These are phyloP conservation scores for Plutomurus gul DNA, from an alignment of 1,140 invertebrate species.

Conservation along the genomic window DNA sequence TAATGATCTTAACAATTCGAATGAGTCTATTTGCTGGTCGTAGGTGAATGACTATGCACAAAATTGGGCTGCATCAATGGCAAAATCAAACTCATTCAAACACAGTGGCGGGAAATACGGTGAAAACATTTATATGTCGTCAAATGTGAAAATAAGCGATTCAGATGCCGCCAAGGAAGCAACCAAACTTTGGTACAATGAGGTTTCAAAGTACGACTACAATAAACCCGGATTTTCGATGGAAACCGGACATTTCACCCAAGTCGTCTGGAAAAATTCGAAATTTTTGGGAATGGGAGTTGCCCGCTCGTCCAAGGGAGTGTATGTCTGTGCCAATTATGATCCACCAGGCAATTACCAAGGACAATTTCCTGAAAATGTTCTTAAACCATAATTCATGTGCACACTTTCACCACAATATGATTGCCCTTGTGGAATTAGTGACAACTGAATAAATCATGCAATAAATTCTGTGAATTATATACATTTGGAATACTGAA, in stretches of 20 bases:
- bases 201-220: not conserved
- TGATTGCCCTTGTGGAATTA: no score
- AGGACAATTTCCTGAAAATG: not conserved
- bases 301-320: not conserved
- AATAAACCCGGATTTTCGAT: not conserved
- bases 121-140: not conserved
- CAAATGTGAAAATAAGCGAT: not conserved
- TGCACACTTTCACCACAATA: no score
- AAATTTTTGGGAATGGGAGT: not conserved
- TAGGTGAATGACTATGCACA: no score
- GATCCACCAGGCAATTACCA: not conserved
- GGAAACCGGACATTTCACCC: slow-evolving; percentile 2
- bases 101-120: not conserved
- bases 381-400: no score
- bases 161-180: not conserved
- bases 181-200: not conserved
- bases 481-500: no score
- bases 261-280: not conserved
- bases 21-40: no score
- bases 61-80: not conserved
- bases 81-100: not conserved
- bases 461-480: no score
- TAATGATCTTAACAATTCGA: no score
- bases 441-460: no score
- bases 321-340: not conserved